Conservation (phyloP, 2,113 vertebrate species). For the Seriola aureovittata region DNA sequence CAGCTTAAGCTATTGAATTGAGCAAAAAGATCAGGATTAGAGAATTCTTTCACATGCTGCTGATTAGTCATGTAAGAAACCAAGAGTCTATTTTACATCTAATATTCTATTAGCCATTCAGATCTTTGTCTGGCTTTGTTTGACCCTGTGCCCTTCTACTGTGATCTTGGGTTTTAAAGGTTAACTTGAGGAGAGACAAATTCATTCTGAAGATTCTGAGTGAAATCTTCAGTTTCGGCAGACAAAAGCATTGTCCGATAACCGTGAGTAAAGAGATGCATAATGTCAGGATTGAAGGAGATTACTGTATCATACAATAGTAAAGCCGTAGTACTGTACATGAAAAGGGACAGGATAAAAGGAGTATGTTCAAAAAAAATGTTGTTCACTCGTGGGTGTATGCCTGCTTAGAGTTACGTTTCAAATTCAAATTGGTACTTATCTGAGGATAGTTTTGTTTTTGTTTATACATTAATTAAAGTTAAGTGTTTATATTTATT, state of each 20-base stretch:
- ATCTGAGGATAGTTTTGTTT: conserved; percentile 44
- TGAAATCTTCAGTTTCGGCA: conserved; percentile 26
- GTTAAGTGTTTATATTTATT: conserved; percentile 54
- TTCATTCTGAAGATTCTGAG: conserved; percentile 43
- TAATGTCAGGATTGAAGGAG: conserved; percentile 49
- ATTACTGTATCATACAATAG: conserved; percentile 45
- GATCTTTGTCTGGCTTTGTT: conserved; percentile 36
- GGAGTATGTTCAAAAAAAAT: conserved; percentile 8
- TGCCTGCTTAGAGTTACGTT: conserved; percentile 23
- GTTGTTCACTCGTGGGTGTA: conserved; percentile 20
- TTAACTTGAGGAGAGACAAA: conserved; percentile 26
- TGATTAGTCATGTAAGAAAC: neutral
- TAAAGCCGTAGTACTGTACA: conserved; percentile 26
- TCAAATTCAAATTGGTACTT: conserved; percentile 40
- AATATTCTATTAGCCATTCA: conserved; percentile 16
- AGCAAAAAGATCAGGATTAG: conserved; percentile 6
- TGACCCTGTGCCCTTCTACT: neutral
- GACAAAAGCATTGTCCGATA: conserved; percentile 45
- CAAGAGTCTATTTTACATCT: neutral
- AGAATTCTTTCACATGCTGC: neutral
- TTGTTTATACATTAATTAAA: conserved; percentile 52
- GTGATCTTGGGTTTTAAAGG: conserved; percentile 25
- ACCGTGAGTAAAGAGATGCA: conserved; percentile 17
- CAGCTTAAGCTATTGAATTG: neutral
- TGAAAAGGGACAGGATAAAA: conserved; percentile 36